Evolutionary conservation across 2,797 vertebrate genomes (phyloP).

Genomic region (Hypotaenidia okinawae): DNA sequence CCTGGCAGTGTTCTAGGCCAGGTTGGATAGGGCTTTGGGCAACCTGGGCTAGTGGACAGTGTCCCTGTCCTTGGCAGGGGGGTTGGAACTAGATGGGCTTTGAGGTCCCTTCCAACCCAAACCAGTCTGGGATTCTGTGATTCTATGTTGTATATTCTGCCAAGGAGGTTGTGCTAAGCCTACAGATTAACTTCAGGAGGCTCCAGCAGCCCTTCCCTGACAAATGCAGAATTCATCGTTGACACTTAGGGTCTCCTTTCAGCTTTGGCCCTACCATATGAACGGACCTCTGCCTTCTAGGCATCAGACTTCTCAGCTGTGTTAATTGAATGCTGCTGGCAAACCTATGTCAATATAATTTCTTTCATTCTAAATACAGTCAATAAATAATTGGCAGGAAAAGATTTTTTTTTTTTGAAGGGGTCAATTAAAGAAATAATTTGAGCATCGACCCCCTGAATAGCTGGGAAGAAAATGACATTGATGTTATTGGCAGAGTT

Average conservation of each 20-base stretch:
- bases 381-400: not conserved
- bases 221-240: not conserved
- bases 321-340: conserved; percentile 34
- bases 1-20: too few species aligned
- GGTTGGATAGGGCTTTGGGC: too few species aligned
- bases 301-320: not conserved
- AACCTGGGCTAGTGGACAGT: too few species aligned
- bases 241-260: not conserved
- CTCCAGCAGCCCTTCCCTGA: not conserved
- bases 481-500: not conserved
- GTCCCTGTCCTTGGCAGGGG: too few species aligned
- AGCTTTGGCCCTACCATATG: not conserved
- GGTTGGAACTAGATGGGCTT: too few species aligned
- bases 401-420: not conserved
- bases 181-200: not conserved
- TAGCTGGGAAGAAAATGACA: not conserved
- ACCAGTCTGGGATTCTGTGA: too few species aligned
- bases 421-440: not conserved
- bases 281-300: not conserved
- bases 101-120: too few species aligned
- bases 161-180: not conserved
- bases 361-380: not conserved
- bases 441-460: not conserved
- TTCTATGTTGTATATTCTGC: not conserved
- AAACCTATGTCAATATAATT: conserved; percentile 8